Percentiles rank a stretch among this genome's conserved stretches.
These are phyloP conservation scores for Anas georgica DNA, from an alignment of 2,797 vertebrate species.

Conservation along the genomic window DNA sequence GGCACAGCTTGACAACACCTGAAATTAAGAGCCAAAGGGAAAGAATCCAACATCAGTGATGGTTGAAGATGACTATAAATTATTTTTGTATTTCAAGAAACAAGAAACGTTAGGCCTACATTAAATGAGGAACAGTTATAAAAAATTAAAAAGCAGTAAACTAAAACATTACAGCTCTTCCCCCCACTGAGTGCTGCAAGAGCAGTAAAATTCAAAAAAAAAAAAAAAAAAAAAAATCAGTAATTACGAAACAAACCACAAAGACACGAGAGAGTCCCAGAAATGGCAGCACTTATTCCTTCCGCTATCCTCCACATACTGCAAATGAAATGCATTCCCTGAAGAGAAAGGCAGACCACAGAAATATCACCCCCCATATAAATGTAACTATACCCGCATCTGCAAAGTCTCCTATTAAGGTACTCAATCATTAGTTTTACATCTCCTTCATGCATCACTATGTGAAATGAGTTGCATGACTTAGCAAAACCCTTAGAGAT, in stretches of 20 bases:
- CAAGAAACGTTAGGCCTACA: background rate
- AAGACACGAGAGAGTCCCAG: background rate
- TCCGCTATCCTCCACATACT: background rate
- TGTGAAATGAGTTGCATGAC: background rate
- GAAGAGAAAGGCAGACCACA: background rate
- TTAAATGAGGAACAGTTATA: background rate
- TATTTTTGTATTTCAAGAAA: background rate
- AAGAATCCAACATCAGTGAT: background rate
- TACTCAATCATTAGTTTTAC: background rate
- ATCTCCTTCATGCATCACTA: background rate
- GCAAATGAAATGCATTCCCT: background rate
- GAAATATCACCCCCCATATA: background rate
- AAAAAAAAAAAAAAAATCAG: background rate
- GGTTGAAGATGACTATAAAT: background rate
- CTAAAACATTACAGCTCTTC: background rate
- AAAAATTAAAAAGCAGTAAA: background rate
- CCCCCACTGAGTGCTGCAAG: background rate
- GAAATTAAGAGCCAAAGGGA: slow-evolving; percentile 34
- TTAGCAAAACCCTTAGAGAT: background rate
- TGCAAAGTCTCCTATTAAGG: background rate
- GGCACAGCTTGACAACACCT: slow-evolving; percentile 39
- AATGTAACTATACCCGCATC: background rate
- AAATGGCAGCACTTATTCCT: background rate
- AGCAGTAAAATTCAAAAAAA: background rate
- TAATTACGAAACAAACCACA: background rate